Evolutionary conservation across 2,113 vertebrate species (phyloP), one percentile per base, ranked within the genome.

Genomic region (Nesogale talazaci): DNA sequence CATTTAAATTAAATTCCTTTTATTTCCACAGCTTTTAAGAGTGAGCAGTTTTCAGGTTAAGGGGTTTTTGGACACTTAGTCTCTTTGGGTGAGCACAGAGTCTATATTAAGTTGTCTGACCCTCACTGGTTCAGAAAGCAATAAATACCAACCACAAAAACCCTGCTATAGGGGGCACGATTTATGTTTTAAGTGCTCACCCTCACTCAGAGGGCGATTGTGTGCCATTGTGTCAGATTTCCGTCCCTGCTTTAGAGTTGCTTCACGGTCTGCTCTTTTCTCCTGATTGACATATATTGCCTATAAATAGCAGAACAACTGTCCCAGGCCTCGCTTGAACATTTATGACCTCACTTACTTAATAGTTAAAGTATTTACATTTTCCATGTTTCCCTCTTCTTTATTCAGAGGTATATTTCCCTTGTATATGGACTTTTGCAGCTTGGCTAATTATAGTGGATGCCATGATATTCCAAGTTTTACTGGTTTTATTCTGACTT

Each of bases 1-100:
- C 52, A 61, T 92, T 89, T 92, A 81, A 82, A 42, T 65, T 78
- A 87, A 85, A 87, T 94, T 93, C 22, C 77, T 94, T 79, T 86
- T 86, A 59, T 80, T 92, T 93, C 86, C 92, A 78, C 67, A 85
- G 85, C 25, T 74, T 94, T 63, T 11, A 31, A 42, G 40, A 42
- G 31, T 85, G 87, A 92, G 75, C 31, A 61, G 9, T 74, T 75
- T 95, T 92, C 79, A 91, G 6, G 7, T 34, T 72, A 89, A 82
- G 38, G 31, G 56, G 17, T 85, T n/a, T 93, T 89, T 76, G 56
- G 78, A 42, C 17, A 81, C 72, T 63, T 89, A 75, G 83, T 92
- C 81, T 93, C 31, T 89, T 84, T 84, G 69, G 74, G 75, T 84
- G 56, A 87, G 31, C 1, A 52, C 4, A 56, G 69, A 75, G 29